Evolutionary conservation across 1,140 invertebrate genomes (phyloP), one percentile per base, ranked within the genome.

Genomic region (Pachypsylla venusta): DNA sequence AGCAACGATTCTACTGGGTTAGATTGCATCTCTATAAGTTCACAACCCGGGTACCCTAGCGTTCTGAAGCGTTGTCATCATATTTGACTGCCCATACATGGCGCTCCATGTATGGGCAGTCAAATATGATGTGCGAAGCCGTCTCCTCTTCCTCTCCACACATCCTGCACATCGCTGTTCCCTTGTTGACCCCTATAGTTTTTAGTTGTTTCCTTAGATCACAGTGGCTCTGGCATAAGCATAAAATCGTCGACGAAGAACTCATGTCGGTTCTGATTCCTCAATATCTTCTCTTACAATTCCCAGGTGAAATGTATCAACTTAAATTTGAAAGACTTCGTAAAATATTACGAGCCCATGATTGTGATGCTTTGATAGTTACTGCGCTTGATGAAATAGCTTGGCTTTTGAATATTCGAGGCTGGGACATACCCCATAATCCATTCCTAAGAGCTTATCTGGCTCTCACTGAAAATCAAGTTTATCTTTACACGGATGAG

Each of bases 391-490:
- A 95, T 66, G 92, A 96, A 72, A 85, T 94, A 16, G 89, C 92
- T 1, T 96, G 93, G 88, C 71, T 98, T 3, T 77, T 98, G 16
- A 99, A 98, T 70, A 81, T 99, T n/a, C 78, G 96, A 5, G 93
- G 93, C 2, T 77, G 80, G 55, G 95, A 98, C 71, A 79, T 95
- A 60, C 85, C 87, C 0, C 87, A 82, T 67, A 92, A 85, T 25
- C 93, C 94, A 0, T 83, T 95, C 14, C 78, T 90, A 56, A 80
- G 82, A 64, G 79, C 89, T 0, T 93, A 89, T 69, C 78, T 83
- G 1, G 75, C 93, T 25, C 66, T 96, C 1, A 83, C 81, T 30
- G 67, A 74, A 13, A 70, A 75, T 1, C 73, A 79, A 2, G 69
- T 86, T 12, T 74, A 79, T 57, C 73, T 87, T 5, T 87, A 83